Evolutionary conservation across 2,888 invertebrate species (phyloP), one percentile per base, ranked within the genome.

Genomic region (Cerastis rubricosa): DNA sequence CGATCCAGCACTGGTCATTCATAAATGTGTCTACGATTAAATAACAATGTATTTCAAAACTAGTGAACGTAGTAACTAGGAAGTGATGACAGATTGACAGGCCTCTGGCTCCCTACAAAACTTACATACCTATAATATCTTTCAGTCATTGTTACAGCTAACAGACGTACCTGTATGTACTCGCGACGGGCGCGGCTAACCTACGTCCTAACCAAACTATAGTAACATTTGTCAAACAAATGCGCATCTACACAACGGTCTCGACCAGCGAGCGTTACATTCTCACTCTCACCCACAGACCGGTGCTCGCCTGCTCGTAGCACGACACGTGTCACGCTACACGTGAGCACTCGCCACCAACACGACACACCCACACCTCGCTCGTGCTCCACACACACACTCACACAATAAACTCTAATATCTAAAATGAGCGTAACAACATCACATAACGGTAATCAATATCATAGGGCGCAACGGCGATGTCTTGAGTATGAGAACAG

Each of bases 381-480:
- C 65, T 76, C 35, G 59, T 73, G 59, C 70, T 66, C n/a, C 35
- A 69, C 71, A 29, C 69, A 59, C 61, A 68, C 65, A 45, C 49
- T 40, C 43, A 57, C 68, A 64, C 49, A 75, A 66, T 25, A 76
- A 66, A 40, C 35, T 74, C 84, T 87, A 87, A 78, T 84, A 76
- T 86, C 85, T 85, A 85, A 88, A 83, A 85, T 90, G 90, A 90
- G 90, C 91, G 83, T 76, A 83, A 84, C 83, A 84, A 84, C 82
- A 86, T 89, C 88, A 84, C 81, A 86, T 82, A 78, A 83, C 80
- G 71, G 76, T 80, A 76, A 83, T 73, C 78, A 87, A 87, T 87
- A 90, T 89, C 85, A 87, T 81, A 63, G 72, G 71, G 69, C n/a
- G 67, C 76, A 72, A 80, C 71, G 81, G 74, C 85, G 54, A 73